Base-by-base conservation (phyloP, 1,140 invertebrate species). In the Zophobas atratus region DNA sequence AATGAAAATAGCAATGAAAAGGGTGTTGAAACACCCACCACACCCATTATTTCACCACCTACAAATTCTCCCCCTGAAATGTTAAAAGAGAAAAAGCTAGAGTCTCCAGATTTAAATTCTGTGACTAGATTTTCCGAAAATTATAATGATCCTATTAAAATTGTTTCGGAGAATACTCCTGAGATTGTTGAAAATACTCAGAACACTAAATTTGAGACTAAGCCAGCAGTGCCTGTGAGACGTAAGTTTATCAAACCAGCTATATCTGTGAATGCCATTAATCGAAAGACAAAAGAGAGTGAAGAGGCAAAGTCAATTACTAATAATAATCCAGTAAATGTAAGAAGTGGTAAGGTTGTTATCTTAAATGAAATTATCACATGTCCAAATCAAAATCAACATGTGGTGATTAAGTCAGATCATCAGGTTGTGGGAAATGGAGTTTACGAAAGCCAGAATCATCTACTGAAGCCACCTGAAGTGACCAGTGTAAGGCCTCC, bases 191-290 rank as follows among this genome's bases (percentile, higher is more conserved):
- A 48, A 74, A 36, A 51, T 6, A 41, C 36, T 3, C 36, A 20
- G 6, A 75, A 75, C 5, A 57, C 3, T 33, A 32, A 2, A 74
- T 56, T 41, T 4, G 20, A 35, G 3, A 20, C 8, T 32, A 2
- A 41, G 6, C 48, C 70, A 55, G 34, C 38, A 39, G 48, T 75
- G 5, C 36, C n/a, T 1, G 39, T 55, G 60, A 49, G 79, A 51
- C 56, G 79, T 56, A 80, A 75, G 77, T 78, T 81, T 70, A 75
- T 80, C 34, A 81, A 81, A 75, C 81, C 81, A 33, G 51, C 70
- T 32, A 76, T 81, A 56, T 77, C 75, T 51, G 35, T 81, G 34
- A 77, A 75, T 34, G 76, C 75, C n/a, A 75, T 80, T 2, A 79
- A 80, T 73, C 71, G 78, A 63, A 80, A 78, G 70, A 8, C 57